Conservation (phyloP, 2,797 vertebrate genomes). For the Odontamblyopus lacepedii region DNA sequence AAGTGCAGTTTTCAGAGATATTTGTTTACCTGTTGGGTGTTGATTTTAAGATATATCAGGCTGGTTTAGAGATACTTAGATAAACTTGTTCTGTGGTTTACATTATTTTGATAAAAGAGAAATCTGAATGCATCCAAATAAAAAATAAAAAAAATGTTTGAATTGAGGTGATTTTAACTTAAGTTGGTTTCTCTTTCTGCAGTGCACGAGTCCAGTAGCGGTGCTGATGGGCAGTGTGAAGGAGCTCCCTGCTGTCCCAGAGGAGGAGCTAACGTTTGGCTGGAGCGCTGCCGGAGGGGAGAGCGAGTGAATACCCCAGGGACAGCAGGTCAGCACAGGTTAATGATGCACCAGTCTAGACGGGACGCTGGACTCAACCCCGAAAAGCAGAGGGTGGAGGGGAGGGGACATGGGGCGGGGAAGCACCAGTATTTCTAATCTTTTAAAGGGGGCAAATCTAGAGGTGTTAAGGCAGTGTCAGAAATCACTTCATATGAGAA, state of each 20-base stretch:
- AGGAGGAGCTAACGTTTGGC: constrained; percentile 55
- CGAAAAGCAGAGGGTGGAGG: constrained; percentile 55
- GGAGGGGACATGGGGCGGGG: constrained; percentile 32
- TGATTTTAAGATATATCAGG: no score
- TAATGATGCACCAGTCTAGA: constrained; percentile 82
- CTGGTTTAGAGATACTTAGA: no score
- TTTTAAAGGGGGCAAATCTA: constrained; percentile 43
- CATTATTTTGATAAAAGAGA: no score
- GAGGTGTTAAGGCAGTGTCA: constrained; percentile 48
- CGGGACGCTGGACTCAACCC: constrained; percentile 65
- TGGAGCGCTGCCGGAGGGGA: constrained; percentile 71
- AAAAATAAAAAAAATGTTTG: background rate
- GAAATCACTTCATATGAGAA: background rate
- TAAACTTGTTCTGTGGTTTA: no score
- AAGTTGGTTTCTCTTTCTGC: constrained; percentile 28
- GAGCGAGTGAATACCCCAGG: constrained; percentile 81
- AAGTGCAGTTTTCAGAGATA: no score
- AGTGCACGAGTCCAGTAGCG: constrained; percentile 44
- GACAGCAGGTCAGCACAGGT: constrained; percentile 72
- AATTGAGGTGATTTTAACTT: background rate
- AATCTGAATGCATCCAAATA: background rate
- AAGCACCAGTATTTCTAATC: constrained; percentile 45
- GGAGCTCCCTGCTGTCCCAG: constrained; percentile 72
- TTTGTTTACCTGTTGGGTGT: no score
- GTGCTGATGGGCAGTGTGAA: constrained; percentile 84